Percentiles rank a stretch among this genome's conserved stretches.
Evolutionary conservation across 2,797 vertebrate species (phyloP).

Genomic region (Lacerta bilineata): DNA sequence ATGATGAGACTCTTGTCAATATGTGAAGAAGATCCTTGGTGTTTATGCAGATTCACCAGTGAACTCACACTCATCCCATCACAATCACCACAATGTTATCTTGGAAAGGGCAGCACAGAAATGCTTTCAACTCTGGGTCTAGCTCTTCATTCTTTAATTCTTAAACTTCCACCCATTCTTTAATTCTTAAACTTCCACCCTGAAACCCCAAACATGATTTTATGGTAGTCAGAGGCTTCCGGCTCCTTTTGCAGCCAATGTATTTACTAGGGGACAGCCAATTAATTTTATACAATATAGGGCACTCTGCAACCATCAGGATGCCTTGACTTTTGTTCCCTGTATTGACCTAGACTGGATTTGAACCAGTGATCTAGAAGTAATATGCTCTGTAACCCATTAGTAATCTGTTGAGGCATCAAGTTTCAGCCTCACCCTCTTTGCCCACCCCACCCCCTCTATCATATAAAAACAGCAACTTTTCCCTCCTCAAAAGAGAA

Average conservation of each 20-base stretch:
- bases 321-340: constrained; percentile 47
- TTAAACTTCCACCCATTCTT: constrained; percentile 21
- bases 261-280: constrained; percentile 20
- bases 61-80: neutral
- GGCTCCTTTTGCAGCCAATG: constrained; percentile 22
- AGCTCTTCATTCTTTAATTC: neutral
- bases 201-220: constrained; percentile 42
- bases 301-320: constrained; percentile 41
- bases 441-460: neutral
- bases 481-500: constrained; percentile 49
- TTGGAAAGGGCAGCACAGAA: neutral
- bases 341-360: constrained; percentile 52
- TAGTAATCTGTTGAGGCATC: constrained; percentile 61
- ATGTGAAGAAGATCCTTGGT: neutral
- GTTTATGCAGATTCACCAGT: neutral
- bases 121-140: neutral
- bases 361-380: constrained; percentile 63
- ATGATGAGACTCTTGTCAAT: neutral
- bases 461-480: constrained; percentile 42
- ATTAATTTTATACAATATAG: constrained; percentile 33
- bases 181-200: constrained; percentile 19
- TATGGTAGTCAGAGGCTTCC: constrained; percentile 24
- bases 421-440: constrained; percentile 23
- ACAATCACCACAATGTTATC: neutral
- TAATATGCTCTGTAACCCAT: constrained; percentile 57